Evolutionary conservation across 2,113 vertebrate species (phyloP), one percentile per base, ranked within the genome.

Genomic region (Tretioscincus oriximinensis): DNA sequence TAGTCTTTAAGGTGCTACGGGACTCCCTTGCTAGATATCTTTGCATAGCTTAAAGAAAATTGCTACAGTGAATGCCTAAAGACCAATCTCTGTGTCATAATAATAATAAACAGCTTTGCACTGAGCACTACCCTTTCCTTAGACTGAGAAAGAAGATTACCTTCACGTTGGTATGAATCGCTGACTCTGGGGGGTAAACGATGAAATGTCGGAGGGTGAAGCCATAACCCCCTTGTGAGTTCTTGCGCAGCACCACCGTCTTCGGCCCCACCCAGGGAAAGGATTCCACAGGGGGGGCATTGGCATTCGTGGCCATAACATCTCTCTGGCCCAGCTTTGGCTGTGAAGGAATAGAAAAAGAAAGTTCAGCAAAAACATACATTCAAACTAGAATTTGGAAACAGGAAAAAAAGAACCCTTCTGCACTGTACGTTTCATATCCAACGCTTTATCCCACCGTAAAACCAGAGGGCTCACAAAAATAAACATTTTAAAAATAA

Each of bases 121-220:
- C 66, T n/a, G 7, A 66, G 24, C 24, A 14, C n/a, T 6, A 41
- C 47, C 18, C 29, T 22, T 4, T 69, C 35, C 31, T n/a, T 12
- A 58, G 35, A 66, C 18, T 21, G 16, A 67, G 20, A 54, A 41
- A 41, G 85, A 1, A 80, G 31, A 90, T 35, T 94, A 99, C 98
- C 97, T 97, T 98, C 87, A 96, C 72, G 87, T 90, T 90, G 84
- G 93, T 92, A 91, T 96, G 97, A 88, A 99, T 93, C 0, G 97
- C 95, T 0, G 98, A 98, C 90, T 98, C 98, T 0, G 98, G 98
- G 0, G 98, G 98, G 94, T 99, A 99, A 73, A 99, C 98, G 20
- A 99, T 99, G 95, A 99, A 99, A 92, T 99, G 98, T 9, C 98
- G 97, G 7, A 99, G 92, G 7, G 98, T 99, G 94, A 99, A 99